Evolutionary conservation across 2,797 vertebrate species (phyloP), one percentile per base, ranked within the genome.

Genomic region (Myotis findleyi): DNA sequence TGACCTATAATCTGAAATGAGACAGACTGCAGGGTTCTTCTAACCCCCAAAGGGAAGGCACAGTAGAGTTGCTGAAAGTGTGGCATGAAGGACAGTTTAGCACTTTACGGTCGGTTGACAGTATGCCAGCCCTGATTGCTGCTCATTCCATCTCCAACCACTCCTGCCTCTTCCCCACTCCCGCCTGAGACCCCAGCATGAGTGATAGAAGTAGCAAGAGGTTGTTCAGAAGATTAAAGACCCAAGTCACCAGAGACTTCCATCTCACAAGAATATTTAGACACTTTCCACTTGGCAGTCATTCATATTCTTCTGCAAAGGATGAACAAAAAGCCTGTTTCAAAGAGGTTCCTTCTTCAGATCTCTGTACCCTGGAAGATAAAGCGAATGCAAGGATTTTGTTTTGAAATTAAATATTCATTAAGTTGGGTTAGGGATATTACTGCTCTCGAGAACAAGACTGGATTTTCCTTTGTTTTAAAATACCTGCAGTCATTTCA

Each of bases 401-500:
- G 59, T 94, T 96, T 84, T 91, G 66, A 89, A 94, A 96, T 97
- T 93, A 97, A 94, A 95, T 97, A 97, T 97, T 97, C 94, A 95
- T 93, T 87, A 77, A 72, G 80, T 13, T 83, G 75, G 47, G 82
- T 81, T 88, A 92, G 47, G 73, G 64, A 55, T 71, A 75, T 96
- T 85, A 53, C 69, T 72, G 66, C 73, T 96, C 66, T 88, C 11
- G 36, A 93, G 75, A 95, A 77, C 64, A 92, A 94, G 94, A 93
- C 49, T 53, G 44, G 49, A 49, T 81, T 80, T 73, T n/a, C 10
- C n/a, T 85, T 89, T 87, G 76, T 91, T 88, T 89, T 59, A 57
- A 91, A 91, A 92, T 73, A 89, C 92, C 57, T 55, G 80, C 18
- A 86, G 71, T 88, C 79, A 57, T 80, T 96, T 93, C 64, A 95